phyloP scores from a whole-genome alignment of 2,888 invertebrate genomes.

The Phoronis australis region DNA sequence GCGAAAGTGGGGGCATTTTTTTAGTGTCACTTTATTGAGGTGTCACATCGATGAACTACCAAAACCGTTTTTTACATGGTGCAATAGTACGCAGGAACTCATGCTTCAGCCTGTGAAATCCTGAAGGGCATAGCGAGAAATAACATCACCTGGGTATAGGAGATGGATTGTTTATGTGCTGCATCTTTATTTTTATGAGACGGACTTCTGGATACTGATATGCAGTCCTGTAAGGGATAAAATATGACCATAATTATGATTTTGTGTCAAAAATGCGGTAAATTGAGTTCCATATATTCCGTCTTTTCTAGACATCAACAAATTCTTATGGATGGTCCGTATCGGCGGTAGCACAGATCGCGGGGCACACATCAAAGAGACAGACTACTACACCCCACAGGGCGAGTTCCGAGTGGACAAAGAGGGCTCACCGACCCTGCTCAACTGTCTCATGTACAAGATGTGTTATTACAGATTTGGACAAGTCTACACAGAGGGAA shows the following conservation, averaged over 20 bases:
- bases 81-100: too few relatives aligned
- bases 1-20: too few relatives aligned
- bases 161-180: background rate
- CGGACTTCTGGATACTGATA: too few relatives aligned
- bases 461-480: constrained; percentile 99
- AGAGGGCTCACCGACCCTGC: constrained; percentile 82
- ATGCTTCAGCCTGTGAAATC: too few relatives aligned
- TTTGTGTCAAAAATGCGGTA: too few relatives aligned
- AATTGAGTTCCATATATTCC: constrained; percentile 1
- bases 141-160: background rate
- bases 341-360: constrained; percentile 94
- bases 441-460: constrained; percentile 99
- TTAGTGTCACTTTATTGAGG: too few relatives aligned
- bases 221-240: too few relatives aligned
- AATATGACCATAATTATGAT: too few relatives aligned
- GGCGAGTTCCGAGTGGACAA: constrained; percentile 96
- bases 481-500: constrained; percentile 90
- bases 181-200: too few relatives aligned
- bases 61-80: too few relatives aligned
- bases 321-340: constrained; percentile 98
- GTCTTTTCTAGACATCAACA: constrained; percentile 77
- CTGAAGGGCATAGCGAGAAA: too few relatives aligned
- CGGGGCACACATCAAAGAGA: constrained; percentile 91
- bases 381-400: constrained; percentile 88
- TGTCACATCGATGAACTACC: too few relatives aligned